Conservation (phyloP, 35 echinoderm and acorn worm species). For the Apostichopus japonicus region DNA sequence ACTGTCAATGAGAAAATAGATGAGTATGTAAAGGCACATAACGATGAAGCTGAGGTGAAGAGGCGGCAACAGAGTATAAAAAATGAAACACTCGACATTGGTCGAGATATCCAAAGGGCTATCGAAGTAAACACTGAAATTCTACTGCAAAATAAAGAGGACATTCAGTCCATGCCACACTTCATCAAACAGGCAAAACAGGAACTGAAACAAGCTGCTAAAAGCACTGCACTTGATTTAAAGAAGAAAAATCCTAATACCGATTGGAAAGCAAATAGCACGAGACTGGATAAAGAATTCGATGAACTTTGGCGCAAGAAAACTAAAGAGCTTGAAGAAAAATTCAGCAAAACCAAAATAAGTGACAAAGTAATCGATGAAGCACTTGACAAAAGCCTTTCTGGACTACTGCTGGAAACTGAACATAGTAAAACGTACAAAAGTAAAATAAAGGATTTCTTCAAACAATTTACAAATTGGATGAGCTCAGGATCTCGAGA, state of each 20-base stretch:
- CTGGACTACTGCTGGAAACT: too few species aligned
- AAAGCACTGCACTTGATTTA: not conserved
- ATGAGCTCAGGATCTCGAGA: too few species aligned
- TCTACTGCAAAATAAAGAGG: not conserved
- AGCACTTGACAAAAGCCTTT: too few species aligned
- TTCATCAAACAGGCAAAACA: not conserved
- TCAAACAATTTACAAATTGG: too few species aligned
- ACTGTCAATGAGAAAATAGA: not conserved
- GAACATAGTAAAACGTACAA: too few species aligned
- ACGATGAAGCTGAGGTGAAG: conserved; percentile 10
- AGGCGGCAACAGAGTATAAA: not conserved
- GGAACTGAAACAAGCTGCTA: not conserved
- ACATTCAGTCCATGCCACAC: not conserved
- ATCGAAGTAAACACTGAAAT: not conserved
- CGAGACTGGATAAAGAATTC: not conserved
- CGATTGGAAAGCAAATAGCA: not conserved
- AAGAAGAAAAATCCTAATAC: not conserved
- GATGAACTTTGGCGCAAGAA: not conserved
- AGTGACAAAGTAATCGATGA: too few species aligned
- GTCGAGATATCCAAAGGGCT: not conserved
- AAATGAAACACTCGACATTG: not conserved
- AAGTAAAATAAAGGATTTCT: too few species aligned
- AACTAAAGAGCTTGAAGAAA: not conserved
- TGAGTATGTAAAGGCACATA: not conserved
- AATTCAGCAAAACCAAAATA: not conserved